These are phyloP conservation scores for Lucinisca nassula DNA, from an alignment of 2,888 invertebrate genomes.

Conservation along the genomic window DNA sequence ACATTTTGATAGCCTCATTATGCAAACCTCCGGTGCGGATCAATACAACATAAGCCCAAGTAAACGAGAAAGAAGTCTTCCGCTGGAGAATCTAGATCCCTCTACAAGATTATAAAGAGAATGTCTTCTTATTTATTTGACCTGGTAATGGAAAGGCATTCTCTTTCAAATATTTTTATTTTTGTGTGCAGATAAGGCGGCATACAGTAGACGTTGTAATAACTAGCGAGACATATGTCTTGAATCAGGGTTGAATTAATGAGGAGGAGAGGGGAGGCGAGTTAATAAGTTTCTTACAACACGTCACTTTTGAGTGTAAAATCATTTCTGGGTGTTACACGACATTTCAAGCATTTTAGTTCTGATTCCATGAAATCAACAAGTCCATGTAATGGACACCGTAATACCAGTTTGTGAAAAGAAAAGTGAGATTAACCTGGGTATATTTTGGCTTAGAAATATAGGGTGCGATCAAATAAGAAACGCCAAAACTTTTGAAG, in stretches of 20 bases:
- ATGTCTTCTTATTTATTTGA: conserved; percentile 1
- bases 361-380: background rate
- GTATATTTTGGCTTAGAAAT: too few relatives aligned
- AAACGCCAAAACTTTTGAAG: too few relatives aligned
- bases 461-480: too few relatives aligned
- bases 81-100: background rate
- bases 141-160: background rate
- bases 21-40: background rate
- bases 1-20: conserved; percentile 79
- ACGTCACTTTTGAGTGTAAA: background rate
- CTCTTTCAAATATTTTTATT: background rate
- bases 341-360: too few relatives aligned
- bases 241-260: background rate
- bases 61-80: background rate
- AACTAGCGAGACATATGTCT: background rate
- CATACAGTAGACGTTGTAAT: background rate
- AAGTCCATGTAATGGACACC: too few relatives aligned
- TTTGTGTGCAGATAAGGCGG: background rate
- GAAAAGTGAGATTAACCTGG: too few relatives aligned
- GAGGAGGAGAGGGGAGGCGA: too few relatives aligned
- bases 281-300: background rate
- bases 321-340: background rate
- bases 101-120: conserved; percentile 13
- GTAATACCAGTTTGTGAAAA: too few relatives aligned
- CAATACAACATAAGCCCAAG: background rate